Percentiles rank a stretch among this genome's conserved stretches.
Evolutionary conservation across 2,113 vertebrate genomes (phyloP).

Genomic region (Microtus montanus): DNA sequence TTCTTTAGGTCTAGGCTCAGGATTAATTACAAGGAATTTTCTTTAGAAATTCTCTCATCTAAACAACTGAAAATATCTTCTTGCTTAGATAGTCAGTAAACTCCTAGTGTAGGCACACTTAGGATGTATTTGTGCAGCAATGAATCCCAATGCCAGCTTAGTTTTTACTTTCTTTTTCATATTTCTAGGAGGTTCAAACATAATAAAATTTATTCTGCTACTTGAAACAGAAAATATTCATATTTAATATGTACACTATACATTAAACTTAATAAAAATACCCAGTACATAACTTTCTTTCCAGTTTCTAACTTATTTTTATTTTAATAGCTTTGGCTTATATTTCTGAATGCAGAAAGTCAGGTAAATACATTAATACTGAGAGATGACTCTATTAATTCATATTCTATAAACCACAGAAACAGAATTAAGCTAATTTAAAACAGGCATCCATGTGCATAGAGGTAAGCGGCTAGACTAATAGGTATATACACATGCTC

Average conservation of each 20-base stretch:
- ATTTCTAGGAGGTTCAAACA: neutral
- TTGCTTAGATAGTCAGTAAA: neutral
- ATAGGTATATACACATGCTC: neutral
- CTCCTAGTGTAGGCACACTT: neutral
- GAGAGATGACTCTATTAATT: conserved; percentile 5
- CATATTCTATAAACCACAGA: neutral
- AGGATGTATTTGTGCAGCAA: neutral
- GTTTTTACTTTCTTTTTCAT: neutral
- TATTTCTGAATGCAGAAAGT: neutral
- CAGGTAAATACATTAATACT: neutral
- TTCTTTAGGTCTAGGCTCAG: neutral
- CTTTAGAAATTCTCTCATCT: neutral
- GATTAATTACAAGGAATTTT: neutral
- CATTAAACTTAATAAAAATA: neutral
- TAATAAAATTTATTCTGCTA: neutral
- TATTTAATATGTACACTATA: neutral
- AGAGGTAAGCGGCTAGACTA: neutral
- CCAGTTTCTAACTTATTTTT: conserved; percentile 30
- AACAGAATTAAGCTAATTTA: conserved; percentile 7
- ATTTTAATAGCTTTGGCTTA: neutral
- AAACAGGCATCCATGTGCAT: neutral
- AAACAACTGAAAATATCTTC: neutral
- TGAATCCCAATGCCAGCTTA: neutral
- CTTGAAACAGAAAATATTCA: neutral
- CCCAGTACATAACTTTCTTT: conserved; percentile 6